These are phyloP conservation scores for Baronia brevicornis DNA, from an alignment of 2,888 invertebrate genomes.

Conservation along the genomic window DNA sequence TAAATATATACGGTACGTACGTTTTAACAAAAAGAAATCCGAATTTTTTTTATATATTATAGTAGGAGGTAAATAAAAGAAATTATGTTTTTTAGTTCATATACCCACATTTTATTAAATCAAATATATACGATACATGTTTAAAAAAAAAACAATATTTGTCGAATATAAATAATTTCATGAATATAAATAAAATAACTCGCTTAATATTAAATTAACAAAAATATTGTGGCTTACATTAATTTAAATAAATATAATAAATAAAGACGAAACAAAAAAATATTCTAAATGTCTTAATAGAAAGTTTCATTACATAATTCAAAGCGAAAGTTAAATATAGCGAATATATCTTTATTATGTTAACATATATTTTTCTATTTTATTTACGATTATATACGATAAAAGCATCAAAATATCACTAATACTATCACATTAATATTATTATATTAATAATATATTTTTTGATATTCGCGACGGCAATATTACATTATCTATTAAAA, in stretches of 20 bases:
- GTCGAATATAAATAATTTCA: slow-evolving; percentile 18
- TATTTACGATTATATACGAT: slow-evolving; percentile 12
- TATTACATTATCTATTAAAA: slow-evolving; percentile 27
- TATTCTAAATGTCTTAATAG: neutral
- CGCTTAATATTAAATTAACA: no score
- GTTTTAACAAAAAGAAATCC: no score
- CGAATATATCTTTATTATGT: no score
- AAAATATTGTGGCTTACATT: slow-evolving; percentile 18
- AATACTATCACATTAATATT: slow-evolving; percentile 44
- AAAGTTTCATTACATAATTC: no score
- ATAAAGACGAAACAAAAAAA: slow-evolving; percentile 1
- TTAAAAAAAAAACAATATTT: slow-evolving; percentile 21
- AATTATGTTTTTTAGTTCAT: slow-evolving; percentile 55
- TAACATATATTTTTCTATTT: slow-evolving; percentile 3
- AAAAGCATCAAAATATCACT: slow-evolving; percentile 53
- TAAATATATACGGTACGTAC: no score
- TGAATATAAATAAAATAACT: no score
- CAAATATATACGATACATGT: slow-evolving; percentile 26
- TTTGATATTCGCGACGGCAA: slow-evolving; percentile 22
- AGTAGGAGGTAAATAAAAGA: no score
- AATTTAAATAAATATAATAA: neutral
- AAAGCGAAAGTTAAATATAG: no score
- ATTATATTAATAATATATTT: slow-evolving; percentile 21
- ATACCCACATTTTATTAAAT: slow-evolving; percentile 72
- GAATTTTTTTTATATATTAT: no score